phyloP scores from a whole-genome alignment of 2,113 vertebrate genomes.

The Rallus limicola region DNA sequence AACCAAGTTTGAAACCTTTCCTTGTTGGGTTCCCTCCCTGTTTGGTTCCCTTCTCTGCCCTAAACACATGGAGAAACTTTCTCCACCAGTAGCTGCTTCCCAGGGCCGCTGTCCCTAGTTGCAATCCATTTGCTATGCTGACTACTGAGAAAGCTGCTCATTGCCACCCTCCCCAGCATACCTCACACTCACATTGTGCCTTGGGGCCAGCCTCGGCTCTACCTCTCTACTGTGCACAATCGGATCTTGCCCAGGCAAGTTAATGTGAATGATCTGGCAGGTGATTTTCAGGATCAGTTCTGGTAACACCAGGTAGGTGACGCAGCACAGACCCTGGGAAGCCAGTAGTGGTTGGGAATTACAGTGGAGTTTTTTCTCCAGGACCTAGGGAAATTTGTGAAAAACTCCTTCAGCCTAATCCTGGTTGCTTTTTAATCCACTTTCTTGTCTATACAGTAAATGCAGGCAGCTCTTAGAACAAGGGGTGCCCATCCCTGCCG shows the following conservation, averaged over 20 bases:
- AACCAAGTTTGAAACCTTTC: background rate
- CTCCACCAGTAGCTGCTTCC: background rate
- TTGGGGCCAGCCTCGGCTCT: background rate
- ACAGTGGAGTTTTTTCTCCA: no score
- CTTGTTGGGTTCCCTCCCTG: accelerated
- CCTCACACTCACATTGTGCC: accelerated
- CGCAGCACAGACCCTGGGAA: background rate
- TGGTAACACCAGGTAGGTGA: background rate
- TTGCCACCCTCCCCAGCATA: accelerated
- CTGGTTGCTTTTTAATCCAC: background rate
- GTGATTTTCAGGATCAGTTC: background rate
- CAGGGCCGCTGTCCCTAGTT: background rate
- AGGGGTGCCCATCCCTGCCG: background rate
- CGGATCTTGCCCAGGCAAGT: background rate
- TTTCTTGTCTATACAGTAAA: background rate
- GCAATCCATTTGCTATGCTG: background rate
- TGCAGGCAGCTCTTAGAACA: background rate
- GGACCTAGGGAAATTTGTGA: background rate
- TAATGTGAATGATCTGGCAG: background rate
- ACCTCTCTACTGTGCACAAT: background rate
- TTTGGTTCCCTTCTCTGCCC: background rate
- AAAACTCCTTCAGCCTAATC: background rate
- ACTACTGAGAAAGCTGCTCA: background rate
- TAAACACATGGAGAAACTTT: background rate
- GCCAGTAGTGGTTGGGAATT: background rate